phyloP scores from a whole-genome alignment of 2,113 vertebrate genomes.

The Collichthys lucidus region DNA sequence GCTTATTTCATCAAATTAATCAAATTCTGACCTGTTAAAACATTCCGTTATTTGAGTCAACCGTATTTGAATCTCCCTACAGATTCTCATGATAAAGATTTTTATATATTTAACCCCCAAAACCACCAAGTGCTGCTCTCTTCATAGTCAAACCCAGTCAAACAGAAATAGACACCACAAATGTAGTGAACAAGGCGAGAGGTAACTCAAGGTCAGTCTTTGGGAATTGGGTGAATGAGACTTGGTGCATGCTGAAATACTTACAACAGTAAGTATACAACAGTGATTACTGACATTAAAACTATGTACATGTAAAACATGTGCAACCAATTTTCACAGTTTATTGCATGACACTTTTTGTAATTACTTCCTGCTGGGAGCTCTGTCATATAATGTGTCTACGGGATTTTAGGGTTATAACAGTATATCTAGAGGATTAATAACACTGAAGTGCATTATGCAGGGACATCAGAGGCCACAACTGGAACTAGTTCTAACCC shows the following conservation, averaged over 20 bases:
- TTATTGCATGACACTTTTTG: constrained; percentile 7
- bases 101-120: neutral
- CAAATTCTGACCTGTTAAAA: neutral
- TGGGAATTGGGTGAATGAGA: constrained; percentile 16
- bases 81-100: constrained; percentile 5
- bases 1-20: constrained; percentile 11
- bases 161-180: constrained; percentile 6
- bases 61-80: neutral
- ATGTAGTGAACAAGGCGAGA: constrained; percentile 6
- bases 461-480: neutral
- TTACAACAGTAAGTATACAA: too few species aligned
- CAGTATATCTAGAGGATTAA: constrained; percentile 5
- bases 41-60: neutral
- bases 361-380: constrained; percentile 3
- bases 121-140: constrained; percentile 4
- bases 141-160: neutral
- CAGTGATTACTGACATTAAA: neutral
- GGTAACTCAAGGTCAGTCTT: constrained; percentile 31
- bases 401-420: constrained; percentile 13
- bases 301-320: constrained; percentile 32
- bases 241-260: constrained; percentile 2
- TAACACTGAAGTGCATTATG: neutral
- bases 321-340: constrained; percentile 32
- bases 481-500: constrained; percentile 7
- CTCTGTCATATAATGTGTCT: neutral